Percentiles rank a stretch among this genome's conserved stretches.
These are phyloP conservation scores for Phrynosoma platyrhinos DNA, from an alignment of 2,113 vertebrate genomes.

Conservation along the genomic window DNA sequence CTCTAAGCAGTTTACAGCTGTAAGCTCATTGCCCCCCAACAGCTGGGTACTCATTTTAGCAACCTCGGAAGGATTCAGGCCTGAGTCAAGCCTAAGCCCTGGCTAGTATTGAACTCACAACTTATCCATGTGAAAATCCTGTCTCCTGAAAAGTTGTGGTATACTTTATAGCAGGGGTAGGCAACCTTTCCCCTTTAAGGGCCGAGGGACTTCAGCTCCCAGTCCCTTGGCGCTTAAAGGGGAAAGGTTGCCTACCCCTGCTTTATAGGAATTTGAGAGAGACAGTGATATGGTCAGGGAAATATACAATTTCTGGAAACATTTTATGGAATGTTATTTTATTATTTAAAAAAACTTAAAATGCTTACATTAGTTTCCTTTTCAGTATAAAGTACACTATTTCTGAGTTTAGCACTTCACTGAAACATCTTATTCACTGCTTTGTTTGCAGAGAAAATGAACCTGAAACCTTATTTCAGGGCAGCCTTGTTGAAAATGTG, in stretches of 20 bases:
- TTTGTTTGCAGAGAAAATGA: constrained; percentile 71
- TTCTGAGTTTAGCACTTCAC: constrained; percentile 45
- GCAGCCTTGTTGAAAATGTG: constrained; percentile 44
- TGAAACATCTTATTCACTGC: constrained; percentile 61
- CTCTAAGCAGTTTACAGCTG: no score
- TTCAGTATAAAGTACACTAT: constrained; percentile 21
- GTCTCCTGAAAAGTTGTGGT: constrained; percentile 33
- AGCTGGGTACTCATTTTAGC: no score
- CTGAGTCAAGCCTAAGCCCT: no score
- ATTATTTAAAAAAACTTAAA: constrained; percentile 49
- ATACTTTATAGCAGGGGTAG: not conserved
- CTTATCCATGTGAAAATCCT: not conserved
- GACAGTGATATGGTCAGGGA: constrained; percentile 6
- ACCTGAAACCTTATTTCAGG: constrained; percentile 46
- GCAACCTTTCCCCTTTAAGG: no score
- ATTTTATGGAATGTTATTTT: constrained; percentile 49
- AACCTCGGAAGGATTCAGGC: no score
- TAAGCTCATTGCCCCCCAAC: no score
- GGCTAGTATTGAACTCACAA: not conserved
- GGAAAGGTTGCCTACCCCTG: no score
- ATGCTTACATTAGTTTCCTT: constrained; percentile 61
- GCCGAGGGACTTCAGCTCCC: no score
- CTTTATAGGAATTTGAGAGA: constrained; percentile 29
- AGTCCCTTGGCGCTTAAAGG: no score
- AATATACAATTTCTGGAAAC: constrained; percentile 2